Percentiles rank a stretch among this genome's conserved stretches.
phyloP scores from a whole-genome alignment of 2,797 vertebrate genomes.

The Spinibarbus caldwelli region DNA sequence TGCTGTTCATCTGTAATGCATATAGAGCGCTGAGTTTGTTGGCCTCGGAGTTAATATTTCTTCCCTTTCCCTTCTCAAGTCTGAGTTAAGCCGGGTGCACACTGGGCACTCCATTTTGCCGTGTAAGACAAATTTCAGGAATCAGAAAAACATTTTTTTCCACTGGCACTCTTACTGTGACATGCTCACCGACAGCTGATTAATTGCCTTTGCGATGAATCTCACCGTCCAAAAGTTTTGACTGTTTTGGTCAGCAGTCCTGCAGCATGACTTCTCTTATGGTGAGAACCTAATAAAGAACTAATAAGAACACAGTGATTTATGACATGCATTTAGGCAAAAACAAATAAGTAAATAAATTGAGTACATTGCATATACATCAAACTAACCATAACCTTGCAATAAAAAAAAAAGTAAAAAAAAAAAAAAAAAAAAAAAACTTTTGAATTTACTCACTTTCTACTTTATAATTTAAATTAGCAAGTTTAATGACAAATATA shows the following conservation, averaged over 20 bases:
- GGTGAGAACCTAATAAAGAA: neutral
- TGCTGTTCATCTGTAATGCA: slow-evolving; percentile 51
- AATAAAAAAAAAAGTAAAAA: neutral
- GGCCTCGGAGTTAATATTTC: slow-evolving; percentile 23
- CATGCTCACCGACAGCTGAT: neutral
- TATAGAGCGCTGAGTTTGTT: slow-evolving; percentile 53
- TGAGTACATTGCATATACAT: neutral
- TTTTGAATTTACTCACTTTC: neutral
- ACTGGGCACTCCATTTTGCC: neutral
- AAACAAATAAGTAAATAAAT: neutral
- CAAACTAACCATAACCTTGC: neutral
- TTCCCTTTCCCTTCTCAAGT: neutral
- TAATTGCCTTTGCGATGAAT: neutral
- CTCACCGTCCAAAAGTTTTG: neutral
- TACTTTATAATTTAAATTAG: neutral
- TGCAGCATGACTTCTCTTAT: neutral
- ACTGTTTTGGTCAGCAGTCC: neutral
- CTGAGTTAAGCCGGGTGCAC: slow-evolving; percentile 20
- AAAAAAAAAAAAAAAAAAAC: neutral
- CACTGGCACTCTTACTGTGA: neutral
- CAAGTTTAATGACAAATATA: too few relatives aligned
- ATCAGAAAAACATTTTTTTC: slow-evolving; percentile 1
- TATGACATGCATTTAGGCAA: neutral
- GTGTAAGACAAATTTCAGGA: slow-evolving; percentile 7
- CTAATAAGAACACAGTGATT: neutral